Percentiles rank a stretch among this genome's conserved stretches.
phyloP scores from a whole-genome alignment of 2,113 vertebrate genomes.

The Nothobranchius kuhntae region DNA sequence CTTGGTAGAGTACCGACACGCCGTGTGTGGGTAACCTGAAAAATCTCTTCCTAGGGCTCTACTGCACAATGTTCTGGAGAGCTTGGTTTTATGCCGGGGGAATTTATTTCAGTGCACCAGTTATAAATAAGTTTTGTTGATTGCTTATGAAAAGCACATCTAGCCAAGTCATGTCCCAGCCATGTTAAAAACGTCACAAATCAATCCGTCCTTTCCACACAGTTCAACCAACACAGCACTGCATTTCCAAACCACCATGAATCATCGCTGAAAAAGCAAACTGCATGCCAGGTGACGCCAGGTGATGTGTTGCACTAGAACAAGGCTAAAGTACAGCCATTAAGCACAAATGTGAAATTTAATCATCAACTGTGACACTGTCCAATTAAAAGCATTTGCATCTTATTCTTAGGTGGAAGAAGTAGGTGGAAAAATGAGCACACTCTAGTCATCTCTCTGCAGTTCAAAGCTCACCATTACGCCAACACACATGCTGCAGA shows the following conservation, averaged over 20 bases:
- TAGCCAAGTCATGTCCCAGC: no score
- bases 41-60: not conserved
- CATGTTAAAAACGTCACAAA: no score
- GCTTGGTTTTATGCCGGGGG: not conserved
- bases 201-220: no score
- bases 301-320: no score
- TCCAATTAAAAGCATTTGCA: slow-evolving; percentile 34
- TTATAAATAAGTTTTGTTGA: no score
- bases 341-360: slow-evolving; percentile 14
- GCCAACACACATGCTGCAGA: slow-evolving; percentile 64
- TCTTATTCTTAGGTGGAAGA: slow-evolving; percentile 37
- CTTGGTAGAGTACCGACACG: not conserved
- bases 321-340: not conserved
- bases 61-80: not conserved
- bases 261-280: not conserved
- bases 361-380: slow-evolving; percentile 29
- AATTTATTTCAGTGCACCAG: not conserved
- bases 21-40: not conserved
- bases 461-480: slow-evolving; percentile 46
- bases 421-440: slow-evolving; percentile 48
- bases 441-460: slow-evolving; percentile 23
- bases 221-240: no score
- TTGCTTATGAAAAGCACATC: no score
- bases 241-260: not conserved
- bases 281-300: no score